Evolutionary conservation across 1,140 invertebrate genomes (phyloP), one percentile per base, ranked within the genome.

Genomic region (Drosophila teissieri): DNA sequence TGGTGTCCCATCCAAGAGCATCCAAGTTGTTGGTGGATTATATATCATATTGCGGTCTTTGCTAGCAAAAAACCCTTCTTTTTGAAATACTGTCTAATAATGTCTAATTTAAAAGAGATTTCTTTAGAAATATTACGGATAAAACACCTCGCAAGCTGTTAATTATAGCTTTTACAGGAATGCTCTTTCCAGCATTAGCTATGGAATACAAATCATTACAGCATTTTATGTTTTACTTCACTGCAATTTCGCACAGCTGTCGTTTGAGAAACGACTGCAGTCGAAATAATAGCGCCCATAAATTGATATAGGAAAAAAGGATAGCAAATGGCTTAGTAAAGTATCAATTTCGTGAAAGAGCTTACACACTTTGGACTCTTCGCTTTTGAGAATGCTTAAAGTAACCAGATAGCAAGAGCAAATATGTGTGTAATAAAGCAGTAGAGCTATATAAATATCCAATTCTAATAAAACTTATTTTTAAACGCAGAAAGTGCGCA

Each of bases 241-340:
- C 19, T 54, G 12, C 31, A 37, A 53, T 34, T n/a, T 7, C n/a
- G 24, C 12, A 19, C 24, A 56, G 6, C n/a, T 56, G 22, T 42
- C 37, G 37, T 11, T 27, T 55, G 39, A 14, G 10, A 44, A 17
- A 56, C 15, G 39, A 39, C 15, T 44, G 24, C 51, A 52, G 31
- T 36, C 49, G 17, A 52, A 51, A 36, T 51, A 51, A 19, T 51
- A 51, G 49, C 49, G 12, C 2, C 31, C 15, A 51, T 49, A 49
- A 49, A 49, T 48, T 24, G 2, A 1, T 19, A 39, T n/a, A n/a
- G n/a, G 22, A 1, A 39, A 39, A 11, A 19, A 37, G 10, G 22
- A 22, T 39, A n/a, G 12, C 22, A 37, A n/a, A 22, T 8, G 12
- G 4, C 4, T 4, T 10, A 12, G 14, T 0, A 8, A n/a, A 6